phyloP scores from a whole-genome alignment of 2,797 vertebrate species.

The Chrysocyon brachyurus region DNA sequence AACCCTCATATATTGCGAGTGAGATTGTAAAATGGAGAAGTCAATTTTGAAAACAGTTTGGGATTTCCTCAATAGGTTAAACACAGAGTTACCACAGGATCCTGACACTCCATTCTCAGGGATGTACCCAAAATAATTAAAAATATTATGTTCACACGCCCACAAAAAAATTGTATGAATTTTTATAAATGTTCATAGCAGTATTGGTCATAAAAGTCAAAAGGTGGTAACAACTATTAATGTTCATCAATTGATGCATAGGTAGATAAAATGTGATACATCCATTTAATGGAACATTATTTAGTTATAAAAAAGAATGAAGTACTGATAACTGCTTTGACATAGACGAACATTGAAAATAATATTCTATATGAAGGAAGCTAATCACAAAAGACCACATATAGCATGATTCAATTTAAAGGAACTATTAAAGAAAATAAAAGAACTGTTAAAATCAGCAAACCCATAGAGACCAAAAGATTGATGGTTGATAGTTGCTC shows the following conservation, averaged over 20 bases:
- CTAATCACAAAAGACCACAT: conserved; percentile 10
- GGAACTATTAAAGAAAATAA: not conserved
- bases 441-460: conserved; percentile 37
- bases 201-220: conserved; percentile 43
- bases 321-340: not conserved
- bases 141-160: not conserved
- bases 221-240: not conserved
- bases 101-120: not conserved
- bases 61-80: conserved; percentile 21
- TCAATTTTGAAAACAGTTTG: conserved; percentile 61
- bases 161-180: not conserved
- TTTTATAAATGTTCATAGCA: not conserved
- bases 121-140: conserved; percentile 13
- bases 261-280: conserved; percentile 2
- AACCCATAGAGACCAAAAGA: conserved; percentile 40
- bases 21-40: not conserved
- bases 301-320: conserved; percentile 35
- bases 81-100: not conserved
- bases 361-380: not conserved
- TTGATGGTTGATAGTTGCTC: not conserved
- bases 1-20: not conserved
- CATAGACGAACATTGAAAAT: not conserved
- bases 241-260: not conserved
- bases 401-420: conserved; percentile 37
- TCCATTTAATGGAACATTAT: not conserved